Percentiles rank a stretch among this genome's conserved stretches.
These are phyloP conservation scores for Barnardius zonarius DNA, from an alignment of 2,113 vertebrate species.

Conservation along the genomic window DNA sequence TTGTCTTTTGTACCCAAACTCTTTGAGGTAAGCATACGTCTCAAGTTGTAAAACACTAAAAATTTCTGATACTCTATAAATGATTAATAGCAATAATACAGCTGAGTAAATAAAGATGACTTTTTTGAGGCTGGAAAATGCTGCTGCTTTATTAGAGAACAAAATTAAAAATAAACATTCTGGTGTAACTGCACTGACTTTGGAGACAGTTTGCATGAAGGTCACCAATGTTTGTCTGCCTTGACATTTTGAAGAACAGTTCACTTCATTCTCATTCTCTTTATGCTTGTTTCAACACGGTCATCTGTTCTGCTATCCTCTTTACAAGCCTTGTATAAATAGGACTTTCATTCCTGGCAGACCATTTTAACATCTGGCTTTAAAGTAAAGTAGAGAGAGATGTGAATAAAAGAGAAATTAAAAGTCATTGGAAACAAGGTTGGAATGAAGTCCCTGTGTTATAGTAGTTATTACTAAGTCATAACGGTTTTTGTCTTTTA, in stretches of 20 bases:
- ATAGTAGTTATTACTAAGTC: background rate
- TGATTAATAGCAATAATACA: slow-evolving; percentile 51
- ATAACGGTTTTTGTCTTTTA: background rate
- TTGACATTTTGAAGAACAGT: slow-evolving; percentile 15
- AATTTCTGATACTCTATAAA: slow-evolving; percentile 16
- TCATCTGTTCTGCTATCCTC: slow-evolving; percentile 35
- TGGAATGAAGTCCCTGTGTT: background rate
- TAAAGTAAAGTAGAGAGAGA: background rate
- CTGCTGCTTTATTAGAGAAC: slow-evolving; percentile 37
- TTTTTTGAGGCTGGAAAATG: slow-evolving; percentile 30
- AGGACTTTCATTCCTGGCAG: background rate
- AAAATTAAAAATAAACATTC: slow-evolving; percentile 65
- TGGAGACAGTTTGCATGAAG: slow-evolving; percentile 43
- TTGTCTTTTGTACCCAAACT: background rate
- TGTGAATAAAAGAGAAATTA: background rate
- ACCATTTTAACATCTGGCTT: background rate
- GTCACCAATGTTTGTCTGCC: slow-evolving; percentile 43
- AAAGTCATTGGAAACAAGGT: background rate
- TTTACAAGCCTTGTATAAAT: background rate
- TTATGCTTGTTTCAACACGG: slow-evolving; percentile 50
- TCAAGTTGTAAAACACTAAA: background rate
- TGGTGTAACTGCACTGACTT: background rate
- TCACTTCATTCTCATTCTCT: background rate
- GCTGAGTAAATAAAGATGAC: slow-evolving; percentile 50
- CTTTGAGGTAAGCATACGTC: background rate